Percentiles rank a stretch among this genome's conserved stretches.
Evolutionary conservation across 92 coral and sea anemone genomes (phyloP).

Genomic region (Parazoanthus darwini): DNA sequence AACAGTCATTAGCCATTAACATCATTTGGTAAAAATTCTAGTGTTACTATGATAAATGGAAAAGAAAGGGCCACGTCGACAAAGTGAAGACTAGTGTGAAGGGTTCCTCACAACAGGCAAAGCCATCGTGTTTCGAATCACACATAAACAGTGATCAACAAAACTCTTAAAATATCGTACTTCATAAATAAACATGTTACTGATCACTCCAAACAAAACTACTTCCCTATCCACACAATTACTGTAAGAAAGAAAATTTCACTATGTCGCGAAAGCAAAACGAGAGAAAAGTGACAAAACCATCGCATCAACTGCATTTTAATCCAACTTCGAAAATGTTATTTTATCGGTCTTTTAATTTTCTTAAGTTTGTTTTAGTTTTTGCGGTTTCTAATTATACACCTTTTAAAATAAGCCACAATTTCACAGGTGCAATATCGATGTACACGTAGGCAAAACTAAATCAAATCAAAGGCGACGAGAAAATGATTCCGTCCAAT

Average conservation of each 20-base stretch:
- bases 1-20: not conserved
- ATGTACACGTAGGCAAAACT: slow-evolving; percentile 40
- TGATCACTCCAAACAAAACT: not conserved
- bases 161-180: not conserved
- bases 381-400: slow-evolving; percentile 18
- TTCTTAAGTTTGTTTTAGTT: not conserved
- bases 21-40: not conserved
- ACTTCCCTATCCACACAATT: not conserved
- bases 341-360: not conserved
- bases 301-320: no score
- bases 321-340: not conserved
- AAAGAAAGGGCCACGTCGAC: no score
- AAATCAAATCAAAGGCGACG: slow-evolving; percentile 31
- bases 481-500: not conserved
- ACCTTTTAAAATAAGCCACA: not conserved
- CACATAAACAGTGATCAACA: not conserved
- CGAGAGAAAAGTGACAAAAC: not conserved
- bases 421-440: slow-evolving; percentile 41
- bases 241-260: no score
- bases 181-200: not conserved
- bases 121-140: no score
- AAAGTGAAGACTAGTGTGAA: no score
- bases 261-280: not conserved
- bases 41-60: no score
- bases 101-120: no score